These are phyloP conservation scores for Drepana falcataria DNA, from an alignment of 2,888 invertebrate species.

Conservation along the genomic window DNA sequence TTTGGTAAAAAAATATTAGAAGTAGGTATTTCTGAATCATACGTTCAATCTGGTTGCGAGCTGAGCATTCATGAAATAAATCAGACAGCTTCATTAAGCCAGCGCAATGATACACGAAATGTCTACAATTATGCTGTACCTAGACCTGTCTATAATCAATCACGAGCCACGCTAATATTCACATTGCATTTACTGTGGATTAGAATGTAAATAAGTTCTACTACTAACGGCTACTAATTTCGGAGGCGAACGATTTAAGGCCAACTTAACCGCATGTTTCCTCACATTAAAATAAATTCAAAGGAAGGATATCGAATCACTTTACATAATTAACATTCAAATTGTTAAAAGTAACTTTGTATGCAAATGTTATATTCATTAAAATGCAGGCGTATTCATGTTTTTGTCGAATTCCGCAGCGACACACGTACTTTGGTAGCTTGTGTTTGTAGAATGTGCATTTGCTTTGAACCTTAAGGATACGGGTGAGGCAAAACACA, in stretches of 20 bases:
- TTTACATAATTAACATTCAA: conserved; percentile 65
- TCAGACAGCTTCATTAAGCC: conserved; percentile 8
- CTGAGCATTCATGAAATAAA: conserved; percentile 26
- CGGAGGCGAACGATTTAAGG: conserved; percentile 5
- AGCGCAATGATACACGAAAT: conserved; percentile 8
- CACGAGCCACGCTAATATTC: conserved; percentile 25
- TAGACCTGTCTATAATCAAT: conserved; percentile 33
- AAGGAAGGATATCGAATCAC: conserved; percentile 60
- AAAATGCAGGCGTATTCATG: conserved; percentile 45
- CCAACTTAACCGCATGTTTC: conserved; percentile 40
- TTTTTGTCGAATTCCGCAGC: conserved; percentile 19
- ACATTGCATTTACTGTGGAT: conserved; percentile 15
- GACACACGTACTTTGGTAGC: conserved; percentile 4
- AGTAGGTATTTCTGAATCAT: conserved; percentile 18
- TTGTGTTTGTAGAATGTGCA: neutral
- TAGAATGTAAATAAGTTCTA: conserved; percentile 10
- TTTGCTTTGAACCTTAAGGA: conserved; percentile 19
- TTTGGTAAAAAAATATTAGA: conserved; percentile 5
- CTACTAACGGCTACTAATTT: conserved; percentile 13
- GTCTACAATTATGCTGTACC: conserved; percentile 40
- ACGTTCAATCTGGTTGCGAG: conserved; percentile 20
- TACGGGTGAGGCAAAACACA: conserved; percentile 19
- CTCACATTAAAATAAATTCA: conserved; percentile 40
- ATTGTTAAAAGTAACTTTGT: conserved; percentile 61
- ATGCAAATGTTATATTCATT: conserved; percentile 56